Base-by-base conservation (phyloP, 2,113 vertebrate species). In the Urocitellus parryii region DNA sequence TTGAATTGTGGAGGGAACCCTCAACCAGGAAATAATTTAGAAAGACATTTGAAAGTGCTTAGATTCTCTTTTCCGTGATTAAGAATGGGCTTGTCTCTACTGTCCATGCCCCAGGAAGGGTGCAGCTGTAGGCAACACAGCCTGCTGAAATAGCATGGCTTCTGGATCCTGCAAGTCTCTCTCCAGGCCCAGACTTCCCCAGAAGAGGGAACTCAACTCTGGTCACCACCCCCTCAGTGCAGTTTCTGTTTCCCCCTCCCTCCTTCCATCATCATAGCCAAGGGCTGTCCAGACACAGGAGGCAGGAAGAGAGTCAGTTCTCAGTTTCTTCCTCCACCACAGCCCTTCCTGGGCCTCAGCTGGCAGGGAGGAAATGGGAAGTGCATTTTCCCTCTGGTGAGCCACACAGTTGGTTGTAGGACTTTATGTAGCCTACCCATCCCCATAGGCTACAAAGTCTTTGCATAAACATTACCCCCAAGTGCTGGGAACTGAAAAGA, bases 151-250 rank as follows among this genome's bases (percentile, higher is more conserved):
- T 22, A 4, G 4, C 9, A 0, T 11, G n/a, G 18, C 56, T 56
- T 39, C n/a, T 4, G 13, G 16, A n/a, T 37, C 27, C 37, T 29
- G 48, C 37, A 12, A 45, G 8, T 42, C 8, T 67, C 79, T 88
- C 13, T 78, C 51, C 29, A 61, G 68, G 32, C n/a, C 45, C 85
- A 68, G 70, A 32, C 37, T 39, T 82, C 25, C 45, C 27, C n/a
- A 67, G 12, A 67, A 58, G 53, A 85, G 53, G 4, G 22, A 18
- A 12, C 39, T 42, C 6, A 2, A 8, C 10, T 20, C 20, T 22
- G 8, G 45, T 16, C 61, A 63, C 22, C 12, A 12, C 25, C 0
- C 13, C 32, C 5, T 48, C 2, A 34, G 29, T 0, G 25, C 3
- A 51, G 25, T 29, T 22, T 10, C 24, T 11, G 8, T 63, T 81